phyloP scores from a whole-genome alignment of 2,113 vertebrate species.

The Megaceryle torquata region DNA sequence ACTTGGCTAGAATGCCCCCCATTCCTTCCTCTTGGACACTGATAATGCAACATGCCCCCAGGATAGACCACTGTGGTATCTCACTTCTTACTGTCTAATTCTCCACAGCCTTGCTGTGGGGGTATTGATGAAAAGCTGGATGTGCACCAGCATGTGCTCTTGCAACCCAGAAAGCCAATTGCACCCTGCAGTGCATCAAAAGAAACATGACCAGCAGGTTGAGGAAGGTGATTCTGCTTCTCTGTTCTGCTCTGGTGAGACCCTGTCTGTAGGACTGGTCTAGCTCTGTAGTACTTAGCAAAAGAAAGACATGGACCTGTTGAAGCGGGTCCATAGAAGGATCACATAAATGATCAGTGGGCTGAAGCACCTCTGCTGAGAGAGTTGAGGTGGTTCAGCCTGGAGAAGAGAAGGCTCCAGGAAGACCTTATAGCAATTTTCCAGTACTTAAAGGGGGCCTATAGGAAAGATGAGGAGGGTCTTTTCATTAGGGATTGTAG shows the following conservation, averaged over 20 bases:
- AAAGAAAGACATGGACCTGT: not conserved
- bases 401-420: not conserved
- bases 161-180: too few relatives aligned
- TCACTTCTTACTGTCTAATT: not conserved
- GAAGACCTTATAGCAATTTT: not conserved
- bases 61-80: not conserved
- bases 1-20: not conserved
- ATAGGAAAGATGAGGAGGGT: not conserved
- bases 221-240: too few relatives aligned
- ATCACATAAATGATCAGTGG: too few relatives aligned
- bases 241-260: not conserved
- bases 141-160: too few relatives aligned
- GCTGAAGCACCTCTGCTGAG: not conserved
- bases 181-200: too few relatives aligned
- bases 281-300: not conserved
- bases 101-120: rapidly evolving
- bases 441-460: not conserved
- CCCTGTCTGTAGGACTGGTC: not conserved
- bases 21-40: not conserved
- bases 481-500: not conserved
- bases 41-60: not conserved
- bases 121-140: too few relatives aligned
- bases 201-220: too few relatives aligned
- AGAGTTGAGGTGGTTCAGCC: not conserved
- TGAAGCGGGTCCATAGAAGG: not conserved